Evolutionary conservation across 2,888 invertebrate genomes (phyloP).

Genomic region (Pyrrhia umbra): DNA sequence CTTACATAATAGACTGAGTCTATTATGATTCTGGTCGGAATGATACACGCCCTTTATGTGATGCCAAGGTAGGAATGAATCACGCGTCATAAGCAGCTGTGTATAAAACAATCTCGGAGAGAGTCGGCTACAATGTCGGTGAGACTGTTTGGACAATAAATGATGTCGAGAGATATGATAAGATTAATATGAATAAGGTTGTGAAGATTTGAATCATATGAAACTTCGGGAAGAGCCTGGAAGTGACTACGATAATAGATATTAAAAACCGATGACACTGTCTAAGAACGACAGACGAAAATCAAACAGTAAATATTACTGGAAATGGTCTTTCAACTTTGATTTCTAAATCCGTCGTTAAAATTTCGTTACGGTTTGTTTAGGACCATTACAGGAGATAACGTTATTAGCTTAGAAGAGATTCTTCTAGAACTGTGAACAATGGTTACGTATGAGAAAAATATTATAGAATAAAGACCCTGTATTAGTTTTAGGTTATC

Average conservation of each 20-base stretch:
- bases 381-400: no score
- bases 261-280: no score
- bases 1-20: conserved; percentile 31
- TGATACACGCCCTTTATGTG: conserved; percentile 4
- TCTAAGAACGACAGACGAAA: no score
- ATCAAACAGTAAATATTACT: no score
- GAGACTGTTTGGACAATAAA: neutral
- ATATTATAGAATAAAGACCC: neutral
- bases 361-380: no score
- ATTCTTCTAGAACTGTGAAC: no score
- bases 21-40: conserved; percentile 13
- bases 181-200: neutral
- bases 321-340: no score
- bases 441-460: neutral
- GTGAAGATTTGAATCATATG: no score
- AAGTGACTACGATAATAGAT: no score
- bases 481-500: neutral
- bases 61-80: conserved; percentile 35
- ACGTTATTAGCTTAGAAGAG: no score
- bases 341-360: no score
- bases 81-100: conserved; percentile 1
- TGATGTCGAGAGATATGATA: neutral
- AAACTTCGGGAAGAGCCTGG: no score
- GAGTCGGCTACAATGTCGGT: neutral
- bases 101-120: conserved; percentile 2